A percentile compares a stretch with the other conserved stretches of the same genome.
These are phyloP conservation scores for Rhodinocichla rosea DNA, from an alignment of 2,113 vertebrate species.

Conservation along the genomic window DNA sequence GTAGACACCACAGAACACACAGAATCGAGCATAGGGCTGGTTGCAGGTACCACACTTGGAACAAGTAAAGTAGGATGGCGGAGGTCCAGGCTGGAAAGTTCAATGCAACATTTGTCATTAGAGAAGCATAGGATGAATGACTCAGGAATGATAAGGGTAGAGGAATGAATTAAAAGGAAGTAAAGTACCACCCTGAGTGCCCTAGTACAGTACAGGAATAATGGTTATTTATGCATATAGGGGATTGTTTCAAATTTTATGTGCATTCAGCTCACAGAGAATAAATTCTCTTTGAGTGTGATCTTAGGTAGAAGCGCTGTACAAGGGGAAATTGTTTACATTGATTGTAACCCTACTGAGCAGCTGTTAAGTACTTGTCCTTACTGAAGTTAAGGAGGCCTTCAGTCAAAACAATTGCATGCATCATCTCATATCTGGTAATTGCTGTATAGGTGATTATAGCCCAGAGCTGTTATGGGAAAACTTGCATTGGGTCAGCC, in stretches of 20 bases:
- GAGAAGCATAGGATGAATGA: background rate
- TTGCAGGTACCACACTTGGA: conserved; percentile 80
- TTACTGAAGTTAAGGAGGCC: background rate
- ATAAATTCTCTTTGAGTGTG: background rate
- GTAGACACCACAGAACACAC: conserved; percentile 79
- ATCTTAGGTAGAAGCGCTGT: background rate
- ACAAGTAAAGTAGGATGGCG: conserved; percentile 72
- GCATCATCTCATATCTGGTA: background rate
- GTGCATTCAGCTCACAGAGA: background rate
- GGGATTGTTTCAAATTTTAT: background rate
- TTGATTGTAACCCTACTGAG: background rate
- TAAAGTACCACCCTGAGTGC: background rate
- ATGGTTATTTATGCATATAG: background rate
- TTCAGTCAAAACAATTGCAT: background rate
- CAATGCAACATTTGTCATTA: background rate
- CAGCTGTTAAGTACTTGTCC: background rate
- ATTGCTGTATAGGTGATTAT: background rate
- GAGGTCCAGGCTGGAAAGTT: conserved; percentile 66
- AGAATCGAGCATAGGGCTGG: conserved; percentile 77
- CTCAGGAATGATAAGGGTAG: background rate
- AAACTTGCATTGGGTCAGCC: background rate
- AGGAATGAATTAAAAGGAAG: background rate
- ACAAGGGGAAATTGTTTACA: background rate
- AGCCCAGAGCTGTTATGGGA: background rate
- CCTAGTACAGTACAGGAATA: background rate